Evolutionary conservation across 1,140 invertebrate genomes (phyloP).

Genomic region (Drosophila arizonae): DNA sequence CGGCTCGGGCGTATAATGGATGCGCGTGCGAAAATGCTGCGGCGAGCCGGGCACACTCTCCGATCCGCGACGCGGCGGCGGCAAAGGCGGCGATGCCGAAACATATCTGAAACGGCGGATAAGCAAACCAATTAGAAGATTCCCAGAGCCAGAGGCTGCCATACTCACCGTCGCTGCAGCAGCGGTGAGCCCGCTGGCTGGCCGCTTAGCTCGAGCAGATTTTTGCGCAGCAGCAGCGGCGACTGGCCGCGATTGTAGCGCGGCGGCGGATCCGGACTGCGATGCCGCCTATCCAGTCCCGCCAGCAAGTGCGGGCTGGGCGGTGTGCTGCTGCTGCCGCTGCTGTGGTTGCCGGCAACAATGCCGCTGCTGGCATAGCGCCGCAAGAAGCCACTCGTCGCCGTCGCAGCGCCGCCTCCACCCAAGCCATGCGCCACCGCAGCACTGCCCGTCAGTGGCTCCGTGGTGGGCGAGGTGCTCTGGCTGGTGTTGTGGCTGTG

Average conservation of each 20-base stretch:
- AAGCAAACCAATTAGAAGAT: background rate
- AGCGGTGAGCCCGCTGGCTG: conserved; percentile 84
- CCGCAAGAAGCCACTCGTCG: conserved; percentile 28
- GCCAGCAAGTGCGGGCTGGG: conserved; percentile 68
- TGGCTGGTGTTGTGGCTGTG: conserved; percentile 67
- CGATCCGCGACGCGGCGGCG: conserved; percentile 87
- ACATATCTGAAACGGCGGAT: conserved; percentile 84
- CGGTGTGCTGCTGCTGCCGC: conserved; percentile 45
- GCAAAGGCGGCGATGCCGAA: conserved; percentile 87
- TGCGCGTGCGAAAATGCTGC: conserved; percentile 86
- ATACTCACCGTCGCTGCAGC: conserved; percentile 85
- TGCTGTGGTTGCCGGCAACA: conserved; percentile 32
- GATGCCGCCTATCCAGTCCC: conserved; percentile 83
- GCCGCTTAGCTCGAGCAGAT: conserved; percentile 83
- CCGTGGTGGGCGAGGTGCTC: conserved; percentile 73
- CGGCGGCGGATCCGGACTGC: conserved; percentile 87
- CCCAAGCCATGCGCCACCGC: conserved; percentile 20
- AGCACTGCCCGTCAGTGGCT: conserved; percentile 42
- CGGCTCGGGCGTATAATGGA: conserved; percentile 89
- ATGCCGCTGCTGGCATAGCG: conserved; percentile 27
- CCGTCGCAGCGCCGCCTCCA: conserved; percentile 17
- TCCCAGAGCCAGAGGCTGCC: background rate
- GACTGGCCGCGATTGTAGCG: conserved; percentile 87
- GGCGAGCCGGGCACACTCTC: conserved; percentile 89
- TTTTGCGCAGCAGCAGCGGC: conserved; percentile 85